A percentile compares a stretch with the other conserved stretches of the same genome.
These are phyloP conservation scores for Actinostola sp. DNA, from an alignment of 92 coral and sea anemone species.

Conservation along the genomic window DNA sequence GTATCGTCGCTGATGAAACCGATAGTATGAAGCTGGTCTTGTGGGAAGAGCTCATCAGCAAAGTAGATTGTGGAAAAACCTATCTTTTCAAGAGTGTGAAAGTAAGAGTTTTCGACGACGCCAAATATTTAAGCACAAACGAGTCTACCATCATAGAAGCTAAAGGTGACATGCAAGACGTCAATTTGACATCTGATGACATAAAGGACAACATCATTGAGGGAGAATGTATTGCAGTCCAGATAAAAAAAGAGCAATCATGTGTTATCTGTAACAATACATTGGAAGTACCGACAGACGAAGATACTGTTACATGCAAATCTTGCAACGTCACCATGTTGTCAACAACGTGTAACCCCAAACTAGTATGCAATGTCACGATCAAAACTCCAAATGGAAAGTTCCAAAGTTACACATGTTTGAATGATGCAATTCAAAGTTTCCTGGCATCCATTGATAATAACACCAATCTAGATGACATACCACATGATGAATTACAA, in stretches of 20 bases:
- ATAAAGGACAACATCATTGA: too few species aligned
- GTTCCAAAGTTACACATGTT: slow-evolving; percentile 51
- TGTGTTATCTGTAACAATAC: too few species aligned
- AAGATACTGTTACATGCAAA: too few species aligned
- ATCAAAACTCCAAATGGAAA: slow-evolving; percentile 53
- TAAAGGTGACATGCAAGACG: slow-evolving; percentile 10
- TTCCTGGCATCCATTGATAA: slow-evolving; percentile 48
- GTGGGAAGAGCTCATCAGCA: slow-evolving; percentile 66
- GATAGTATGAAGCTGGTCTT: slow-evolving; percentile 56
- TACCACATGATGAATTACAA: slow-evolving; percentile 14
- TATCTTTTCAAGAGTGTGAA: slow-evolving; percentile 62
- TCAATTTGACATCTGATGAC: slow-evolving; percentile 3
- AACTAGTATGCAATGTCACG: slow-evolving; percentile 62
- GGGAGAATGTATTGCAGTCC: too few species aligned
- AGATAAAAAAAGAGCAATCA: too few species aligned
- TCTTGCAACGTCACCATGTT: slow-evolving; percentile 55
- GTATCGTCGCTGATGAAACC: slow-evolving; percentile 63
- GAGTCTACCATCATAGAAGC: slow-evolving; percentile 14
- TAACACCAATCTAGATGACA: slow-evolving; percentile 17
- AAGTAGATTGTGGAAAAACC: slow-evolving; percentile 60
- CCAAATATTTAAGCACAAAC: slow-evolving; percentile 60
- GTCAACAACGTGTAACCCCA: slow-evolving; percentile 46
- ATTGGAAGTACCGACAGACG: too few species aligned
- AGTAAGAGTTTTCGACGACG: slow-evolving; percentile 62
- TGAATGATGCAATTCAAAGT: slow-evolving; percentile 67